phyloP scores from a whole-genome alignment of 2,797 vertebrate species.

The Cuniculus paca region DNA sequence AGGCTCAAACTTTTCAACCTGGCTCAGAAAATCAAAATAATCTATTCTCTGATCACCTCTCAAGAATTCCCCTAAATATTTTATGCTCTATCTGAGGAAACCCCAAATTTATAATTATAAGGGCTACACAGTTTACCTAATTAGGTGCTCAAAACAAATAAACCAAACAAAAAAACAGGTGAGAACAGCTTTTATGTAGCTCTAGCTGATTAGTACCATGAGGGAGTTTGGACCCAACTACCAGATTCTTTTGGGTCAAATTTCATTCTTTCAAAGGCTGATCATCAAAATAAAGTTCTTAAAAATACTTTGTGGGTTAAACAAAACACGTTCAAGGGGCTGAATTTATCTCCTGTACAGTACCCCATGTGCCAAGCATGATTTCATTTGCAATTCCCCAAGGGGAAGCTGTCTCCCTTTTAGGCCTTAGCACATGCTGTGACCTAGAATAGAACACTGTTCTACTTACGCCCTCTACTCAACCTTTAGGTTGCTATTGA shows the following conservation, averaged over 20 bases:
- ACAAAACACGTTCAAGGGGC: neutral
- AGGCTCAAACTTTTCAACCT: conserved; percentile 22
- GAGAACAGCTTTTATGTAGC: neutral
- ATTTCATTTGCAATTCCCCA: conserved; percentile 31
- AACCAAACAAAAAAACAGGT: neutral
- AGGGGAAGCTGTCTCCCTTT: neutral
- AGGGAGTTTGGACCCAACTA: neutral
- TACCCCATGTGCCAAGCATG: neutral
- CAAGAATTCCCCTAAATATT: conserved; percentile 7
- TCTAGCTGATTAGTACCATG: neutral
- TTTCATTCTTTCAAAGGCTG: conserved; percentile 7
- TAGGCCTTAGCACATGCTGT: neutral
- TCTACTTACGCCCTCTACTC: neutral
- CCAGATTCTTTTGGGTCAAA: conserved; percentile 1
- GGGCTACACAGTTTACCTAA: neutral
- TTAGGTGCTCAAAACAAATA: neutral
- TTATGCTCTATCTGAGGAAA: neutral
- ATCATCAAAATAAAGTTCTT: neutral
- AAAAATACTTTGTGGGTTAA: conserved; percentile 33
- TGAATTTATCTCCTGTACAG: conserved; percentile 19
- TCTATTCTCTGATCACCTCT: neutral
- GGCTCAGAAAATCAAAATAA: conserved; percentile 31
- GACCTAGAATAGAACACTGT: neutral
- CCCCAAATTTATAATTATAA: conserved; percentile 27
- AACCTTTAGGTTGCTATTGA: neutral